Percentiles rank a stretch among this genome's conserved stretches.
These are phyloP conservation scores for Agrypnus murinus DNA, from an alignment of 2,888 invertebrate genomes.

Conservation along the genomic window DNA sequence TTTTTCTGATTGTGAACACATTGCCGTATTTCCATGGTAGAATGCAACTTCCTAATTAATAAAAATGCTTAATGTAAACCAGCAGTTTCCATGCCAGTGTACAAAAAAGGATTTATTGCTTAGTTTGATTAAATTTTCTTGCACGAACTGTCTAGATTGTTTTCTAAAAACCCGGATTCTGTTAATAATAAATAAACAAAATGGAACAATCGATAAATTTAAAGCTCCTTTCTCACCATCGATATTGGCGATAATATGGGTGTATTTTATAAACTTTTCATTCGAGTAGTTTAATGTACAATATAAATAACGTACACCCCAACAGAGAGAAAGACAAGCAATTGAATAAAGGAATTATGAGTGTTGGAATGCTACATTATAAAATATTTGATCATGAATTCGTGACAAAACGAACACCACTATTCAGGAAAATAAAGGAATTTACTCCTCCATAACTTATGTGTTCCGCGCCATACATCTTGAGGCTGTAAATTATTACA, in stretches of 20 bases:
- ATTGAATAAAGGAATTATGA: slow-evolving; percentile 63
- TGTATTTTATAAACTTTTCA: slow-evolving; percentile 2
- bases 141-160: no score
- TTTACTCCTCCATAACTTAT: slow-evolving; percentile 53
- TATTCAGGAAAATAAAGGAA: slow-evolving; percentile 60
- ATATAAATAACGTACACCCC: slow-evolving; percentile 59
- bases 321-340: slow-evolving; percentile 60
- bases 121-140: no score
- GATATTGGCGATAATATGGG: slow-evolving; percentile 10
- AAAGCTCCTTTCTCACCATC: neutral
- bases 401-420: slow-evolving; percentile 63
- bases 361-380: slow-evolving; percentile 57
- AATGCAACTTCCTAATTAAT: no score
- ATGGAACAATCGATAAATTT: no score
- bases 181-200: no score
- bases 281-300: slow-evolving; percentile 50
- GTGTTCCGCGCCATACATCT: slow-evolving; percentile 39
- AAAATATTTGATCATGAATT: slow-evolving; percentile 52
- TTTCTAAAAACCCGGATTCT: no score
- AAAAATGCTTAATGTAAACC: no score
- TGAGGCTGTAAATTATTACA: slow-evolving; percentile 39
- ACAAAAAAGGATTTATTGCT: no score
- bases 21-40: no score
- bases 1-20: no score
- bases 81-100: no score